A percentile compares a stretch with the other conserved stretches of the same genome.
Evolutionary conservation across 1,140 invertebrate genomes (phyloP).

Genomic region (Scaptomyza hsui): DNA sequence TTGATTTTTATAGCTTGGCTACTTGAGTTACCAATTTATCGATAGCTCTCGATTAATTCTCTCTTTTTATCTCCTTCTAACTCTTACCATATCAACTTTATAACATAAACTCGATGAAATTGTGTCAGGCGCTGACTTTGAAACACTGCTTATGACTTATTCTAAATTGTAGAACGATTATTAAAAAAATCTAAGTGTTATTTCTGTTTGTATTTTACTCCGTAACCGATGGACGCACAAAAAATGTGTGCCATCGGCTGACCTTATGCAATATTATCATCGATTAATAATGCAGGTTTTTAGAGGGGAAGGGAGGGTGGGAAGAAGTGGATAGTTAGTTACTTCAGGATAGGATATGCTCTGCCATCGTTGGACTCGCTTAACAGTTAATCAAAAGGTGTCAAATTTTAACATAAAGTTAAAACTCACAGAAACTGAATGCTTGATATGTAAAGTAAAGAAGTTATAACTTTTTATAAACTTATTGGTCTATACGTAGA

Average conservation of each 20-base stretch:
- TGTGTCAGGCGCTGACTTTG: constrained; percentile 38
- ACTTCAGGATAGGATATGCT: constrained; percentile 40
- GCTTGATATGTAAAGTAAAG: constrained; percentile 44
- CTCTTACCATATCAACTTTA: background rate
- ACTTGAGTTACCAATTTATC: background rate
- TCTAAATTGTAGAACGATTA: constrained; percentile 4
- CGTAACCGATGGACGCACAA: constrained; percentile 17
- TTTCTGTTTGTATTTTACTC: background rate
- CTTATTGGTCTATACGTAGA: constrained; percentile 5
- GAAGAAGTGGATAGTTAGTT: background rate
- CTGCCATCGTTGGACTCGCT: constrained; percentile 33
- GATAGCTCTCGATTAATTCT: background rate
- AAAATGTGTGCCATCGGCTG: constrained; percentile 12
- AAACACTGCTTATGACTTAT: constrained; percentile 44
- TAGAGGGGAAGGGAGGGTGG: background rate
- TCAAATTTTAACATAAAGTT: background rate
- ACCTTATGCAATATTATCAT: constrained; percentile 2
- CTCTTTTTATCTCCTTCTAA: background rate
- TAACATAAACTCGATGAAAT: constrained; percentile 12
- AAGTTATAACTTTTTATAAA: constrained; percentile 8
- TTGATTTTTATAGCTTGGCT: background rate
- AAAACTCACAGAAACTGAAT: constrained; percentile 28
- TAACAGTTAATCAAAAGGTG: constrained; percentile 13
- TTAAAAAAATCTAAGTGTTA: background rate
- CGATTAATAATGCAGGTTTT: constrained; percentile 4